phyloP scores from a whole-genome alignment of 2,888 invertebrate species.

The Venusia cambrica region DNA sequence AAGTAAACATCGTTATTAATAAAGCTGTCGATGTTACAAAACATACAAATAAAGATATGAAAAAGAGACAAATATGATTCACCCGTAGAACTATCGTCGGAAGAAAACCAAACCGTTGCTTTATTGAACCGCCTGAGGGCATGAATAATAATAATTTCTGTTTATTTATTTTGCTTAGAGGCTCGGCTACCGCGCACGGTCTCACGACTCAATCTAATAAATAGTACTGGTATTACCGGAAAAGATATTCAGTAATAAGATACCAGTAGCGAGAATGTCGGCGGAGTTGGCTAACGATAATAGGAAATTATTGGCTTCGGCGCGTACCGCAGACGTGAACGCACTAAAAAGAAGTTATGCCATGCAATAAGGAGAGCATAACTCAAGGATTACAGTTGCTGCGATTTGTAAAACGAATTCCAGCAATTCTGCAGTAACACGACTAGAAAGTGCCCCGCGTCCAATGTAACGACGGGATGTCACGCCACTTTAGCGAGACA shows the following conservation, averaged over 20 bases:
- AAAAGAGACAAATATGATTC: conserved; percentile 18
- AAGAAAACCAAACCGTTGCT: conserved; percentile 45
- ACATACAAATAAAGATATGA: conserved; percentile 21
- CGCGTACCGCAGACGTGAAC: conserved; percentile 29
- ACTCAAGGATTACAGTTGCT: conserved; percentile 27
- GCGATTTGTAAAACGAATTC: conserved; percentile 44
- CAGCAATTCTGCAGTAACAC: conserved; percentile 44
- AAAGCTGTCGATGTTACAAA: conserved; percentile 17
- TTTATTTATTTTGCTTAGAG: conserved; percentile 65
- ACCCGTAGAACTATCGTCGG: conserved; percentile 17
- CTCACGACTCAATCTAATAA: conserved; percentile 80
- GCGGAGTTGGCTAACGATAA: conserved; percentile 53
- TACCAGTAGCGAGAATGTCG: conserved; percentile 62
- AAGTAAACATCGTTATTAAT: conserved; percentile 15
- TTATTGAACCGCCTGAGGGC: conserved; percentile 41
- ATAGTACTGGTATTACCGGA: conserved; percentile 64
- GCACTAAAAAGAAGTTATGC: conserved; percentile 26
- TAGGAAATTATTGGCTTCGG: conserved; percentile 56
- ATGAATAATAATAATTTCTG: conserved; percentile 49
- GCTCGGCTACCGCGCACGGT: conserved; percentile 56
- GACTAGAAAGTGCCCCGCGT: conserved; percentile 61
- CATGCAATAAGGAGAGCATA: conserved; percentile 18
- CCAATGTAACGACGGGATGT: conserved; percentile 60
- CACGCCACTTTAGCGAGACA: conserved; percentile 55
- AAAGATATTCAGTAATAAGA: conserved; percentile 70